Conservation (phyloP, 2,888 invertebrate genomes). For the Phymatocera aterrima region DNA sequence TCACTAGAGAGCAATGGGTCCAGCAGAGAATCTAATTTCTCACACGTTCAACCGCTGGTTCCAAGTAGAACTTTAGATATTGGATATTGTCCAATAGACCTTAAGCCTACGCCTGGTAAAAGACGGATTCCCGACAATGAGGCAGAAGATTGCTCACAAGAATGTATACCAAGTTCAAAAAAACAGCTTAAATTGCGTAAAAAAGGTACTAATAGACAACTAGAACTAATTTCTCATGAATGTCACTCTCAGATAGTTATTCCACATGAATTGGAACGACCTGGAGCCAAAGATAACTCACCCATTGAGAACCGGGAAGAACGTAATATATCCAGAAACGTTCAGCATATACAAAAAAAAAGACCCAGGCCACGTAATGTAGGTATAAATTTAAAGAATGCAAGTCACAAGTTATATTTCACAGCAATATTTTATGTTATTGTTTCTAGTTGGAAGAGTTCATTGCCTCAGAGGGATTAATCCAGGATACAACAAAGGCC, state of each 20-base stretch:
- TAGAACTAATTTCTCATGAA: background rate
- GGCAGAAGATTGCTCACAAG: background rate
- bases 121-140: background rate
- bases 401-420: background rate
- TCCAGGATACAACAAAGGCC: conserved; percentile 21
- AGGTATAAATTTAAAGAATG: background rate
- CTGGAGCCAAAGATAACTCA: background rate
- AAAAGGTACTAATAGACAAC: background rate
- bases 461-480: conserved; percentile 44
- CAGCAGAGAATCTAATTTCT: background rate
- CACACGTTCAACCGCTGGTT: background rate
- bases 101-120: background rate
- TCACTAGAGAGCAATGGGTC: background rate
- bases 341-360: background rate
- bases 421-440: background rate
- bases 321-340: background rate
- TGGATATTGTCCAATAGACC: background rate
- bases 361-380: conserved; percentile 12
- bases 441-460: conserved; percentile 52
- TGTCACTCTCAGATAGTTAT: background rate
- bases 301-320: background rate
- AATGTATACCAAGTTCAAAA: background rate
- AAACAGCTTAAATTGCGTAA: background rate
- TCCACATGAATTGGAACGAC: background rate
- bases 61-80: background rate